Conservation (phyloP, 2,888 invertebrate species). For the Alloscopus bannaensis region DNA sequence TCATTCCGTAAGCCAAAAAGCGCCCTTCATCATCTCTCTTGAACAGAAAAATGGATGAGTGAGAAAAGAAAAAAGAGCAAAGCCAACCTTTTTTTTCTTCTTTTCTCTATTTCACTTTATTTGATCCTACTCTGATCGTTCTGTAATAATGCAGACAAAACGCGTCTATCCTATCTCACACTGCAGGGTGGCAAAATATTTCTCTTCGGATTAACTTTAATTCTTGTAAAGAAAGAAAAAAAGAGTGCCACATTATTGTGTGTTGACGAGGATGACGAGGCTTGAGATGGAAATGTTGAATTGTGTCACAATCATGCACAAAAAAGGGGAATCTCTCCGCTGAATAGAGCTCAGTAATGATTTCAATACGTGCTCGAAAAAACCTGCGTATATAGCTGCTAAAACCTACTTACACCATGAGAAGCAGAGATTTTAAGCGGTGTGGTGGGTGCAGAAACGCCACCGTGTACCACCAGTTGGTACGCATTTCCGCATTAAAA, state of each 20-base stretch:
- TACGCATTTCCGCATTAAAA: too few species aligned
- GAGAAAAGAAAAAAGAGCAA: conserved; percentile 50
- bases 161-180: conserved; percentile 64
- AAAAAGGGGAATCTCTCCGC: too few species aligned
- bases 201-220: conserved; percentile 73
- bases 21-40: conserved; percentile 50
- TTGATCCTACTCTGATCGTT: conserved; percentile 46
- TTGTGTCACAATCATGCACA: neutral
- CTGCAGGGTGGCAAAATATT: conserved; percentile 73
- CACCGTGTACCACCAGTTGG: too few species aligned
- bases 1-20: conserved; percentile 31
- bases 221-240: conserved; percentile 63
- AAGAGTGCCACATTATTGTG: conserved; percentile 24
- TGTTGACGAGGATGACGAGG: conserved; percentile 43
- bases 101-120: too few species aligned
- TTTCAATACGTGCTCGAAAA: too few species aligned
- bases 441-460: too few species aligned
- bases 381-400: too few species aligned
- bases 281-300: conserved; percentile 16
- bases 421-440: too few species aligned
- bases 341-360: too few species aligned
- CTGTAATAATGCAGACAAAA: conserved; percentile 32
- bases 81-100: conserved; percentile 13
- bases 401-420: too few species aligned
- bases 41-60: conserved; percentile 31